Conservation (phyloP, 2,113 vertebrate species). For the Dipodomys ordii region DNA sequence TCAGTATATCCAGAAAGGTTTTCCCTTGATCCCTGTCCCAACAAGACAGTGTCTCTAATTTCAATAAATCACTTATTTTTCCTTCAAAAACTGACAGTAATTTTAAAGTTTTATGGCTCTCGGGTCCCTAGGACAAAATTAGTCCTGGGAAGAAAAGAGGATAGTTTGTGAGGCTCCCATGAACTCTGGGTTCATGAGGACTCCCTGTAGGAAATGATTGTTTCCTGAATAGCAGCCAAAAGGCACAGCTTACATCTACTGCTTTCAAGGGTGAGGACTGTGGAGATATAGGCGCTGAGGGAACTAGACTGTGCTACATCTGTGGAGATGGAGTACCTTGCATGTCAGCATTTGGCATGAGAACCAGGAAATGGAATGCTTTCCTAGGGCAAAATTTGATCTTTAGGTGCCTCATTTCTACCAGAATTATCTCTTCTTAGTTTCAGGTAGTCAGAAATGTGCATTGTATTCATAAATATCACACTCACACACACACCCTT, state of each 20-base stretch:
- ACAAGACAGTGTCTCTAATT: slow-evolving; percentile 11
- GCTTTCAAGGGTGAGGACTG: not conserved
- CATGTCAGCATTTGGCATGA: not conserved
- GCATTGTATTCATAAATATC: not conserved
- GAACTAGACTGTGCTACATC: not conserved
- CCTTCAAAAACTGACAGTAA: not conserved
- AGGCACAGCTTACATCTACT: not conserved
- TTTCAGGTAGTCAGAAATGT: not conserved
- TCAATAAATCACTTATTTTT: slow-evolving; percentile 40
- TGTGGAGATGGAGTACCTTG: not conserved
- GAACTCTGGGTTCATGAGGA: not conserved
- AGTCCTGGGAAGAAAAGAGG: not conserved
- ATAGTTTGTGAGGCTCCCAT: slow-evolving; percentile 41
- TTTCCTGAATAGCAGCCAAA: slow-evolving; percentile 35
- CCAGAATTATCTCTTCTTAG: not conserved
- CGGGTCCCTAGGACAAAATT: not conserved
- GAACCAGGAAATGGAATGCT: accelerated
- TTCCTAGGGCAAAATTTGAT: not conserved
- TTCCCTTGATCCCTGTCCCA: not conserved
- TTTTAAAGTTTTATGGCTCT: slow-evolving; percentile 30
- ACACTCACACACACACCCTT: not conserved
- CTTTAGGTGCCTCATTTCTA: not conserved
- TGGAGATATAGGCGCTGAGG: not conserved
- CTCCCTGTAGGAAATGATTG: not conserved
- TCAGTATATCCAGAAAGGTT: not conserved